phyloP scores from a whole-genome alignment of 2,797 vertebrate species.

The Poeciliopsis gracilis region DNA sequence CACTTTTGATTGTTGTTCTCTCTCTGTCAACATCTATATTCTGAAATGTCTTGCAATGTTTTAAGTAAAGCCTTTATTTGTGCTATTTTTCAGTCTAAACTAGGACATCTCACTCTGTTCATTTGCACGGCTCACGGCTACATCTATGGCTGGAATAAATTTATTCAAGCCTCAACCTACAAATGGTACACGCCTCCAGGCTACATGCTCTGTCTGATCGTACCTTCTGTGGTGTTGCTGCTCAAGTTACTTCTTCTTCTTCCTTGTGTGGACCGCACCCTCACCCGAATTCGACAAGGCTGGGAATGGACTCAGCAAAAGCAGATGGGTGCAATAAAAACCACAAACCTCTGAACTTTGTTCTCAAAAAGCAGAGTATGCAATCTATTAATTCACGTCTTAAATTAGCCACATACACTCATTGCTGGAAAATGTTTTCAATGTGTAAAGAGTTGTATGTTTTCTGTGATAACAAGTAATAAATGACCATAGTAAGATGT shows the following conservation, averaged over 20 bases:
- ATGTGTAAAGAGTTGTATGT: neutral
- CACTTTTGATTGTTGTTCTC: neutral
- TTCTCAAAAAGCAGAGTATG: neutral
- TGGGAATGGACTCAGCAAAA: conserved; percentile 83
- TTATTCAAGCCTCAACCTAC: conserved; percentile 75
- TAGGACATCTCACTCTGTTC: conserved; percentile 88
- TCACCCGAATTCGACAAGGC: conserved; percentile 88
- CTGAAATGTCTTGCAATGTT: neutral
- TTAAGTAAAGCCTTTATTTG: neutral
- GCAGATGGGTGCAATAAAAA: conserved; percentile 15
- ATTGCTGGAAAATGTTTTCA: neutral
- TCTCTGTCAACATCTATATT: neutral
- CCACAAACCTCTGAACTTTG: conserved; percentile 46
- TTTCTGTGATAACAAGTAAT: neutral
- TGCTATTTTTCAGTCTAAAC: conserved; percentile 83
- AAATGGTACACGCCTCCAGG: conserved; percentile 85
- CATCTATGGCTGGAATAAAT: conserved; percentile 85
- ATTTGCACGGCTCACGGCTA: conserved; percentile 87
- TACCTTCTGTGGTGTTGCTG: conserved; percentile 86
- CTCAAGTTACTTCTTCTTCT: conserved; percentile 87
- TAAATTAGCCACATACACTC: neutral
- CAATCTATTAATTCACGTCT: neutral
- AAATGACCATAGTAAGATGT: neutral
- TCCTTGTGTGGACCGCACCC: conserved; percentile 86
- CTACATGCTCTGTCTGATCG: conserved; percentile 84